These are phyloP conservation scores for Hirtodrosophila confusa DNA, from an alignment of 2,888 invertebrate species.

Conservation along the genomic window DNA sequence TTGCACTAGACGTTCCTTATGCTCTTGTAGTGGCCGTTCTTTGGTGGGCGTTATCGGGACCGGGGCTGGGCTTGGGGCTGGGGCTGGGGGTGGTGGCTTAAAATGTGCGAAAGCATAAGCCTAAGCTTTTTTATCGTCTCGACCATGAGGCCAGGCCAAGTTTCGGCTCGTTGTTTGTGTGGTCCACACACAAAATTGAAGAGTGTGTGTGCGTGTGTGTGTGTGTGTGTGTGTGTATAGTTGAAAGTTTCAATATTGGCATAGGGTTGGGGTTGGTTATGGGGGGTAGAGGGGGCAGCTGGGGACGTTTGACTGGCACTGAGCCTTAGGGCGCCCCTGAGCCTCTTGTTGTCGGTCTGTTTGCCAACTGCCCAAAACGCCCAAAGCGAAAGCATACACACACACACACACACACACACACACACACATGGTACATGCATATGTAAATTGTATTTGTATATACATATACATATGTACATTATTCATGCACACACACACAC, in stretches of 20 bases:
- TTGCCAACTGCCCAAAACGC: conserved; percentile 70
- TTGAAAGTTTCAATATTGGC: conserved; percentile 78
- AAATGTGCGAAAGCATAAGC: conserved; percentile 77
- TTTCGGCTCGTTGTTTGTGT: conserved; percentile 23
- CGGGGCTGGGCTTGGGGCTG: not conserved
- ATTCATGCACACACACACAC: conserved; percentile 65
- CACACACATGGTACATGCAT: conserved; percentile 25
- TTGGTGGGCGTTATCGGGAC: conserved; percentile 16
- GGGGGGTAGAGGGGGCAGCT: not conserved
- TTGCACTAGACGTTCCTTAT: conserved; percentile 61
- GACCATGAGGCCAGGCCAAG: conserved; percentile 64
- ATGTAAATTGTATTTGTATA: conserved; percentile 49
- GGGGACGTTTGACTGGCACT: conserved; percentile 44
- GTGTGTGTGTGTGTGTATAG: conserved; percentile 52
- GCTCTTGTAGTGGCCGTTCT: conserved; percentile 36
- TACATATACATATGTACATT: conserved; percentile 51
- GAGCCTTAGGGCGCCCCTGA: conserved; percentile 36
- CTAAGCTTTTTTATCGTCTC: conserved; percentile 77
- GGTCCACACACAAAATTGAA: conserved; percentile 42
- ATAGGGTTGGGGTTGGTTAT: conserved; percentile 33
- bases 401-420: conserved; percentile 1
- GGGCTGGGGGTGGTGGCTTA: conserved; percentile 42
- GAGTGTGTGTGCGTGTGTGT: conserved; percentile 19
- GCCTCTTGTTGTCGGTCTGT: conserved; percentile 36
- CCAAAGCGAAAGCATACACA: conserved; percentile 55